Base-by-base conservation (phyloP, 1,140 invertebrate genomes). In the Scaptomyza pallida region DNA sequence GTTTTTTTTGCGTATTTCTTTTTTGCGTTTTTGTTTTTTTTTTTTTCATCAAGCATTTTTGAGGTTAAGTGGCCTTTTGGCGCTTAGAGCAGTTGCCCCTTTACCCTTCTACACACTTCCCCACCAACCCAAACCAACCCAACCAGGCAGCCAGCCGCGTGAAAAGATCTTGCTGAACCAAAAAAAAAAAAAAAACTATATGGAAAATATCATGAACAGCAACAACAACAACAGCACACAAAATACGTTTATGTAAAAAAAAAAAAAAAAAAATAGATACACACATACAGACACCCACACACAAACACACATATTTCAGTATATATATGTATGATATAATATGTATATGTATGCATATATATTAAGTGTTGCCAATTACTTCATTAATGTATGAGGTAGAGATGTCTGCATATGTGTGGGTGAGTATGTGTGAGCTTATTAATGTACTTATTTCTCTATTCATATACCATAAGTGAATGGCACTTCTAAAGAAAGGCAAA, bases 401-500 rank as follows among this genome's bases (percentile, higher is more conserved):
- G 82, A 86, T 86, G 82, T 86, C 82, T 86, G 82, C 82, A 86
- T 86, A 86, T 86, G 82, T 88, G 82, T 86, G 82, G 82, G 82
- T 86, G 82, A 88, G 82, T 86, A 88, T 88, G 82, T 89, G 83
- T 82, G 82, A 88, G 82, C 82, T 88, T 88, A 88, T 88, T 88
- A 88, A 86, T 86, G 64, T 65, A 65, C 64, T 75, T 80, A 72
- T 68, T 30, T 60, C 61, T 72, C 72, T 80, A 70, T 78, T 57
- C 71, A 69, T 73, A 69, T 73, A 73, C 33, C 52, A 69, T 69
- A 69, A 62, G 68, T 71, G 64, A 64, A 74, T 77, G 73, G 43
- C 74, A 76, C 76, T 76, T 75, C 61, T 76, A 47, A 78, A 75
- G 67, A 75, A 75, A 72, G 63, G 63, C 63, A 59, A 78, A 71